Evolutionary conservation across 2,797 vertebrate species (phyloP).

Genomic region (Pantherophis alleghaniensis): DNA sequence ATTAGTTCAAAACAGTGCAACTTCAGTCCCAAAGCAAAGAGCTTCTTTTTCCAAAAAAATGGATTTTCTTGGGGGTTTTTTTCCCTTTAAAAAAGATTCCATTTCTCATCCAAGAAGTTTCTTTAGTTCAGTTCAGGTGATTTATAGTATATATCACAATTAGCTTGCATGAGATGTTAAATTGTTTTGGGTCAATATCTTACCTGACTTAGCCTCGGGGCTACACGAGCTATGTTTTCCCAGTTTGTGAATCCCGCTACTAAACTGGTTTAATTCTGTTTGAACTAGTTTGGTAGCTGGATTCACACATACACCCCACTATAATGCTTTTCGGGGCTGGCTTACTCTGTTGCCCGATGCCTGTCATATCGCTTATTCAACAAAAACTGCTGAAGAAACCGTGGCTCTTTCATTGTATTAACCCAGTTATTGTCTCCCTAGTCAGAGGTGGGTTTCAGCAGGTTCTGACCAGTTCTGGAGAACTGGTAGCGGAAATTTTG

Average conservation of each 20-base stretch:
- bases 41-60: no score
- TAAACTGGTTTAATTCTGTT: background rate
- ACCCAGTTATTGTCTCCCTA: background rate
- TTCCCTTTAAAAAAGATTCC: no score
- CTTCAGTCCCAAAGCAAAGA: background rate
- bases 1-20: background rate
- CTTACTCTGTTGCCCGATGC: background rate
- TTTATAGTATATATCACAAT: no score
- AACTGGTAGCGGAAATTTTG: no score
- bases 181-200: background rate
- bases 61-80: no score
- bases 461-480: no score
- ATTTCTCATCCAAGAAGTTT: no score
- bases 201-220: background rate
- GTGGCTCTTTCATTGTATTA: background rate
- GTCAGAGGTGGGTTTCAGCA: no score
- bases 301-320: background rate
- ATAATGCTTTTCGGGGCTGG: background rate
- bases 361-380: background rate
- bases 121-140: no score
- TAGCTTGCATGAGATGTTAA: background rate
- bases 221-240: background rate
- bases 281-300: background rate
- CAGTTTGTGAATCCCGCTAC: background rate
- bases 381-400: background rate